Base-by-base conservation (phyloP, 2,113 vertebrate species). In the Dasypus novemcinctus region DNA sequence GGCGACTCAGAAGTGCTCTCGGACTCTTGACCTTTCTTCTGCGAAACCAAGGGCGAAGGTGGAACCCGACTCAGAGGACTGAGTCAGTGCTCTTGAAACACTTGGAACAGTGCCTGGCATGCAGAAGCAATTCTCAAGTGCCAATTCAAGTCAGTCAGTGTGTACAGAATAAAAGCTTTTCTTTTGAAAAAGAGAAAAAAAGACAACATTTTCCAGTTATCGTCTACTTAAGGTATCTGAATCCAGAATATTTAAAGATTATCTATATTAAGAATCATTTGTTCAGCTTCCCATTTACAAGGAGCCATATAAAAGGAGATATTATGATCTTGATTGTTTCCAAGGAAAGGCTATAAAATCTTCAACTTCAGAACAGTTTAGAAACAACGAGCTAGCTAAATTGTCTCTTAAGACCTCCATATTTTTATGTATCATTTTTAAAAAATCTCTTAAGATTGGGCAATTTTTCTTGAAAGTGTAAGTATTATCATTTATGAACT, bases 391-490 rank as follows among this genome's bases (percentile, higher is more conserved):
- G 72, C 2, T 13, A 84, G 78, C 25, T 25, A 90, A 4, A 20
- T 46, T 80, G 92, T 96, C 82, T 94, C 21, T 76, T 81, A 49
- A 81, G 31, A 46, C 5, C 41, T 94, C 78, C 36, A 23, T 46
- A 85, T 49, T 71, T 86, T 59, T 71, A 8, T 20, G 31, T 31
- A 72, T 18, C 54, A 1, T 63, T 25, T n/a, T 85, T 75, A 4
- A 17, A n/a, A 80, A 75, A 90, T 27, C 5, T 63, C 21, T n/a
- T 4, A 27, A 85, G 7, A 71, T n/a, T 7, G 5, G 23, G 9
- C 2, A 79, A 68, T 57, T 81, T 94, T 93, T 88, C 78, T 75
- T 84, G 68, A 76, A 84, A 95, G 25, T 41, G 72, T 33, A 82
- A 87, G 49, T 68, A 87, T 25, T 7, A 64, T 52, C 21, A 78